phyloP scores from a whole-genome alignment of 2,797 vertebrate species.

The Pelodytes ibericus region DNA sequence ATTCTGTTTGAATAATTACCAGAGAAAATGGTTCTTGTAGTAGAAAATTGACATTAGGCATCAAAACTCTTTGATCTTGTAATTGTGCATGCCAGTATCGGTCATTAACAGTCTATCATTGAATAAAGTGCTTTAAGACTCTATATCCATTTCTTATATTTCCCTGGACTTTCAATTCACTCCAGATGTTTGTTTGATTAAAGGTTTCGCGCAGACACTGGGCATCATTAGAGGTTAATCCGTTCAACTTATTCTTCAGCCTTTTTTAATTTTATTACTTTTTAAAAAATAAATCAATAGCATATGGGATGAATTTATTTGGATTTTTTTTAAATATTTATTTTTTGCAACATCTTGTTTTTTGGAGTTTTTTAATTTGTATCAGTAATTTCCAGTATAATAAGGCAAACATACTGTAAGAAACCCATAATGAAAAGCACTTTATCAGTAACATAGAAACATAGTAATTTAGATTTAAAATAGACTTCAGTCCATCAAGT shows the following conservation, averaged over 20 bases:
- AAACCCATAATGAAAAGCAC: no score
- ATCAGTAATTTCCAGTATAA: no score
- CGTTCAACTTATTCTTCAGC: constrained; percentile 3
- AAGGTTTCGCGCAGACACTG: neutral
- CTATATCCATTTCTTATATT: neutral
- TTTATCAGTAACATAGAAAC: no score
- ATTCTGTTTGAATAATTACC: neutral
- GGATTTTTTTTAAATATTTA: neutral
- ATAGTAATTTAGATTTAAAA: no score
- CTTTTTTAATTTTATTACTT: constrained; percentile 31
- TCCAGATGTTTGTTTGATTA: constrained; percentile 21
- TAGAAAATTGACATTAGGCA: neutral
- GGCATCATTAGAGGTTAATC: neutral
- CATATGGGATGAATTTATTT: constrained; percentile 11
- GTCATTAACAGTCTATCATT: constrained; percentile 23
- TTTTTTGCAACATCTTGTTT: neutral
- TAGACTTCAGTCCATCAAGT: no score
- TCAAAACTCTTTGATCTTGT: constrained; percentile 11
- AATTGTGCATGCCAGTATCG: neutral
- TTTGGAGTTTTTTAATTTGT: neutral
- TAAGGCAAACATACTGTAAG: no score
- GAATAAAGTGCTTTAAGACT: neutral
- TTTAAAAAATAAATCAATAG: neutral
- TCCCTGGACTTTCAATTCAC: neutral
- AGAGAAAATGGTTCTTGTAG: constrained; percentile 1